These are phyloP conservation scores for Ladona fulva DNA, from an alignment of 1,140 invertebrate species.

Conservation along the genomic window DNA sequence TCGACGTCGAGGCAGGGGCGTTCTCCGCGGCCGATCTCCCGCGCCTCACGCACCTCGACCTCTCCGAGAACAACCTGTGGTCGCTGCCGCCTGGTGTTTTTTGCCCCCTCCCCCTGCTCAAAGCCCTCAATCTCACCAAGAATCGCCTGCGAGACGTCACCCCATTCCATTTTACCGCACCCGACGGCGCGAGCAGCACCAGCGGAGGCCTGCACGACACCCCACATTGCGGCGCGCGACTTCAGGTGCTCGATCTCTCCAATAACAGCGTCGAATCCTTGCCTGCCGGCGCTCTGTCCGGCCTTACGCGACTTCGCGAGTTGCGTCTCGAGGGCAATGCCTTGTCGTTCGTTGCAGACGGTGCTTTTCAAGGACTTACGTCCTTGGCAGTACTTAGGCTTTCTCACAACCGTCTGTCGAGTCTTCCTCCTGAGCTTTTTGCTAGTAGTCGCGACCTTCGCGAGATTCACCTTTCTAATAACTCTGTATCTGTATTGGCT, in stretches of 20 bases:
- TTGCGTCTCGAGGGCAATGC: conserved; percentile 57
- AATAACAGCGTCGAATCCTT: conserved; percentile 73
- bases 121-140: conserved; percentile 68
- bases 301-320: conserved; percentile 52
- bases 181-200: conserved; percentile 35
- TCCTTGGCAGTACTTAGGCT: conserved; percentile 67
- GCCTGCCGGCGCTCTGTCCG: conserved; percentile 63
- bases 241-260: conserved; percentile 67
- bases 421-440: conserved; percentile 73
- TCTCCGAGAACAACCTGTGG: conserved; percentile 82
- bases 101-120: conserved; percentile 66
- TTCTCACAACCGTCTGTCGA: conserved; percentile 70
- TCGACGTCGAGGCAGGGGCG: conserved; percentile 64
- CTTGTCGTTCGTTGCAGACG: conserved; percentile 67
- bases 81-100: conserved; percentile 70
- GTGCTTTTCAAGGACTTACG: conserved; percentile 67
- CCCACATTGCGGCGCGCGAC: conserved; percentile 57
- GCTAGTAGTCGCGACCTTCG: conserved; percentile 66
- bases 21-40: conserved; percentile 59
- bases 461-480: conserved; percentile 75
- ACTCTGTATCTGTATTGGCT: conserved; percentile 76
- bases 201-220: conserved; percentile 41
- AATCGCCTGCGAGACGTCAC: conserved; percentile 70
- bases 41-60: conserved; percentile 66
- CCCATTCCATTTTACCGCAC: conserved; percentile 56